Conservation (phyloP, 2,113 vertebrate genomes). For the Ceratotherium simum region DNA sequence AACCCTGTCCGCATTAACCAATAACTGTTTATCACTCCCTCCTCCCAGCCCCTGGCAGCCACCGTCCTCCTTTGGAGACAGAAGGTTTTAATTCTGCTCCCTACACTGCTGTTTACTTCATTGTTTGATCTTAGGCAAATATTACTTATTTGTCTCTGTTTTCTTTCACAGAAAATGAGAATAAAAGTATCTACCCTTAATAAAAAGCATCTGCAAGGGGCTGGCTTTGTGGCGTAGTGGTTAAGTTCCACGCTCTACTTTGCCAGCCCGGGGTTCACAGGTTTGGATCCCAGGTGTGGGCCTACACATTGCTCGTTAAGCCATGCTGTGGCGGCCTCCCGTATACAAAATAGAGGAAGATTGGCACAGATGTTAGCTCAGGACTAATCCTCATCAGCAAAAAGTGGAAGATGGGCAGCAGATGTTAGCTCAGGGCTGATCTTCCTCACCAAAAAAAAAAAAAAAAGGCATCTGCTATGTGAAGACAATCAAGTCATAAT, state of each 20-base stretch:
- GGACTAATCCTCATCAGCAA: too few relatives aligned
- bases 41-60: background rate
- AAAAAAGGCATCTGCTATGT: background rate
- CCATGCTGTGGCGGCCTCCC: too few relatives aligned
- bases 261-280: too few relatives aligned
- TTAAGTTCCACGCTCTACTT: too few relatives aligned
- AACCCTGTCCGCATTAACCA: background rate
- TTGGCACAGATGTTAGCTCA: too few relatives aligned
- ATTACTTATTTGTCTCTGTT: background rate
- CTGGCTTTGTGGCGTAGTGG: too few relatives aligned
- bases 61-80: background rate
- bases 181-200: background rate
- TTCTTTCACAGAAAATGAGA: constrained; percentile 28
- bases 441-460: background rate
- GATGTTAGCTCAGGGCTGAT: too few relatives aligned
- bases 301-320: too few relatives aligned
- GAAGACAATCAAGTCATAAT: background rate
- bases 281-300: too few relatives aligned
- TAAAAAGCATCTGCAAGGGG: background rate
- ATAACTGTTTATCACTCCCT: background rate
- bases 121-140: background rate
- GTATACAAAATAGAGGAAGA: too few relatives aligned
- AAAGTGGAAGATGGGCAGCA: too few relatives aligned
- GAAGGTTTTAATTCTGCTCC: background rate
- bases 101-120: background rate